Conservation (phyloP, 2,888 invertebrate genomes). For the Globia sparganii region DNA sequence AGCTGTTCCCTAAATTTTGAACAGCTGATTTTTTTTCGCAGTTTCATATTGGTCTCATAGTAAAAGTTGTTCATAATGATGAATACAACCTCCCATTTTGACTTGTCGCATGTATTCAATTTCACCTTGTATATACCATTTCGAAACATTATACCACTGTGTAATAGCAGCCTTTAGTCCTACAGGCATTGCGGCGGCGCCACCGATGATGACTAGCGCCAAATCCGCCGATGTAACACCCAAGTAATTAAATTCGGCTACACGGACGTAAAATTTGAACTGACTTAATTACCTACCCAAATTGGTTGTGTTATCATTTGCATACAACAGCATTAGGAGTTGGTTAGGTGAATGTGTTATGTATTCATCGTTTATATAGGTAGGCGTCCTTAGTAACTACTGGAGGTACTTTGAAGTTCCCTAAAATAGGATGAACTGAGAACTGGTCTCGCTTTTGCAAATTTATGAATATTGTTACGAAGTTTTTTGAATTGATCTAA, state of each 20-base stretch:
- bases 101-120: no score
- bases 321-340: conserved; percentile 65
- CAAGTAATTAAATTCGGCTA: conserved; percentile 67
- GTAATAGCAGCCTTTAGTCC: conserved; percentile 7
- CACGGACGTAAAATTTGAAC: conserved; percentile 66
- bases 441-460: neutral
- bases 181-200: conserved; percentile 22
- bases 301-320: conserved; percentile 68
- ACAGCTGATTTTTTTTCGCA: no score
- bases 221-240: conserved; percentile 65
- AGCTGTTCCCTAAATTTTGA: no score
- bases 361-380: conserved; percentile 45
- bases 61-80: no score
- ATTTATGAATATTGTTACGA: no score
- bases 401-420: neutral
- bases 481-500: no score
- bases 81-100: no score
- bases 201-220: conserved; percentile 53
- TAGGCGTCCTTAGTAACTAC: conserved; percentile 20
- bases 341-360: conserved; percentile 53
- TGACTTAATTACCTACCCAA: conserved; percentile 67
- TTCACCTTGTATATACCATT: no score
- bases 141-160: conserved; percentile 1
- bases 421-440: conserved; percentile 6
- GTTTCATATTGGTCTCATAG: no score